Base-by-base conservation (phyloP, 2,888 invertebrate species). In the Hypena proboscidalis region DNA sequence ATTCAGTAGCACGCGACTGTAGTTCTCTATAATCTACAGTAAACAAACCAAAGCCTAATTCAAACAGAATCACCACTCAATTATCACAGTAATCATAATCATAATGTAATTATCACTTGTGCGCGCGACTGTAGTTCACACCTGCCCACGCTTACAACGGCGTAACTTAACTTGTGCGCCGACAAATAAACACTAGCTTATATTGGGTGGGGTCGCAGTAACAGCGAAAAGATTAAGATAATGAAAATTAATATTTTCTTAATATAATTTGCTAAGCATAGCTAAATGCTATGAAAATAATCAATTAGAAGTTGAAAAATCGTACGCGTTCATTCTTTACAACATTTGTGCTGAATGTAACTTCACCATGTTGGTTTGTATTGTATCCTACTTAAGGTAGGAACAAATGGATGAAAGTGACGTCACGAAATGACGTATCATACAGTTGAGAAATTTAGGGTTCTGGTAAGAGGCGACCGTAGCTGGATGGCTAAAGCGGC, bases 71-170 rank as follows among this genome's bases (percentile, higher is more conserved):
- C 40, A 49, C 40, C 14, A 21, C 17, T 46, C 46, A 58, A 61
- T 66, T 67, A 66, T 52, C 59, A 36, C 30, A 4, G 37, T 60
- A 60, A 65, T 67, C 52, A 56, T 47, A 31, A 42, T n/a, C 25
- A 41, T 33, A 55, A 41, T 27, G 19, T 55, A 55, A 68, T 59
- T 43, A 43, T 9, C 37, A 43, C 32, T 43, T 43, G 31, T 11
- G 58, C 59, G 49, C 62, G 60, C 68, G 58, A 62, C 58, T 57
- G 58, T 64, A 57, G 58, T 63, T 62, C 64, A 53, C 72, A 71
- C 73, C 73, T 73, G 70, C 71, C 74, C 74, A 74, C 73, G 71
- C 44, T 34, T 42, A 35, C 38, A 35, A 26, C 45, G 26, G 21
- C 14, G 39, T 40, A 31, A 38, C 42, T 35, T 45, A n/a, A n/a